A percentile compares a stretch with the other conserved stretches of the same genome.
Conservation (phyloP, 37 sponge, comb jelly and placozoan genomes). For the Chondrosia reniformis region DNA sequence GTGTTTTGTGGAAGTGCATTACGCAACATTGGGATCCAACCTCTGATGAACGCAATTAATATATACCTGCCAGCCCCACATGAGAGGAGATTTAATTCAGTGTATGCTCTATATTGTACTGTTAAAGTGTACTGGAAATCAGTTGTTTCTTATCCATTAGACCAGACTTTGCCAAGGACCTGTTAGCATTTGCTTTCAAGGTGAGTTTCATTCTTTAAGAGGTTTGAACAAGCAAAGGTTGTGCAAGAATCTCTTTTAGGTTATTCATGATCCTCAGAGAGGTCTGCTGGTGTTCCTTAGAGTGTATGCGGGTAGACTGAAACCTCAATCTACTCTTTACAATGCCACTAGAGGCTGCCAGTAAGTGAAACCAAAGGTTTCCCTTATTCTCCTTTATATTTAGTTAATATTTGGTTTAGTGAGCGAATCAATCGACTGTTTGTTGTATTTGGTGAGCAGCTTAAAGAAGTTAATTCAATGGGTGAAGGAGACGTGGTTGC, state of each 20-base stretch:
- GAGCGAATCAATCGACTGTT: conserved; percentile 67
- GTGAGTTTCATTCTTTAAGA: conserved; percentile 12
- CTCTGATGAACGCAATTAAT: conserved; percentile 71
- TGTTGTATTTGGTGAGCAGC: conserved; percentile 70
- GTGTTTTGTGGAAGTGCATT: conserved; percentile 90
- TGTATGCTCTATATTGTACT: conserved; percentile 36
- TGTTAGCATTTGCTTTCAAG: conserved; percentile 86
- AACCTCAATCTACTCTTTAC: conserved; percentile 50
- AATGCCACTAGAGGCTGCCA: conserved; percentile 45
- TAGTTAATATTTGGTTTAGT: not conserved
- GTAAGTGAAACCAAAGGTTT: conserved; percentile 9
- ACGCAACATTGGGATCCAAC: conserved; percentile 67
- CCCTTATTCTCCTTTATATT: not conserved
- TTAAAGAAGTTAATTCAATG: conserved; percentile 50
- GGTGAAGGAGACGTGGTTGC: conserved; percentile 82
- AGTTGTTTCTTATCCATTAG: conserved; percentile 15
- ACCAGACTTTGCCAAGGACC: conserved; percentile 39
- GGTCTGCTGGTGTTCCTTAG: conserved; percentile 84
- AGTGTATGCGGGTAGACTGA: conserved; percentile 67
- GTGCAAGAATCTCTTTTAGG: conserved; percentile 37
- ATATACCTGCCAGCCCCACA: conserved; percentile 72
- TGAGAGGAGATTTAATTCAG: conserved; percentile 9
- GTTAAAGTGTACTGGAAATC: not conserved
- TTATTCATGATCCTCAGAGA: conserved; percentile 59
- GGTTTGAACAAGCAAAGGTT: not conserved